Base-by-base conservation (phyloP, 2,797 vertebrate genomes). In the Chelon labrosus region DNA sequence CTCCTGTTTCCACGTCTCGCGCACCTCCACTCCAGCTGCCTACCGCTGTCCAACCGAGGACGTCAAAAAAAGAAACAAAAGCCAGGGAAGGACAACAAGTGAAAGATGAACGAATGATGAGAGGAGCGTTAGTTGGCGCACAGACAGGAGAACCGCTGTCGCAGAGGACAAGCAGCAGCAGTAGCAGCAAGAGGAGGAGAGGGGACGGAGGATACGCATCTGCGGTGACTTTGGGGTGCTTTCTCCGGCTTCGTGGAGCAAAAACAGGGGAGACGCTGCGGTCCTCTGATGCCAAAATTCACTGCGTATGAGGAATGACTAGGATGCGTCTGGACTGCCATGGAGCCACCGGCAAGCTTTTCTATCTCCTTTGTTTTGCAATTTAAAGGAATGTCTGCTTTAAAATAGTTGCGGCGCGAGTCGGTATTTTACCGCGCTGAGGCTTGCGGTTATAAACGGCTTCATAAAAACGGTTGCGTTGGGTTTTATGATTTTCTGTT, bases 181-280 rank as follows among this genome's bases (percentile, higher is more conserved):
- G 67, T 10, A 70, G 54, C 37, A 55, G 58, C 65, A 75, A 65
- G 47, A 78, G 38, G 38, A 39, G 38, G 38, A 39, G 38, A 39
- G 38, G 59, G 46, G 52, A 65, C 68, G 42, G 70, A 62, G 47
- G 62, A 20, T 56, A 17, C 67, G 47, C 71, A 85, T 88, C 71
- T 79, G 75, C 72, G 59, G 68, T 67, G 85, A 84, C 83, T 87
- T 80, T 70, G 80, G 78, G 75, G 67, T 47, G 81, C 76, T 82
- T 64, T 77, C 52, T 53, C 17, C 20, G 52, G 50, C 65, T 35
- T 56, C 42, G 75, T 57, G 56, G 50, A 49, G 39, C 38, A 7
- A 14, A 56, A 62, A 31, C 2, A 8, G 5, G 57, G 62, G 44
- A 66, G 41, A 75, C 47, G 49, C 31, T 20, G 39, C 70, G 3